Evolutionary conservation across 2,888 invertebrate genomes (phyloP), one percentile per base, ranked within the genome.

Genomic region (Emesis furor): DNA sequence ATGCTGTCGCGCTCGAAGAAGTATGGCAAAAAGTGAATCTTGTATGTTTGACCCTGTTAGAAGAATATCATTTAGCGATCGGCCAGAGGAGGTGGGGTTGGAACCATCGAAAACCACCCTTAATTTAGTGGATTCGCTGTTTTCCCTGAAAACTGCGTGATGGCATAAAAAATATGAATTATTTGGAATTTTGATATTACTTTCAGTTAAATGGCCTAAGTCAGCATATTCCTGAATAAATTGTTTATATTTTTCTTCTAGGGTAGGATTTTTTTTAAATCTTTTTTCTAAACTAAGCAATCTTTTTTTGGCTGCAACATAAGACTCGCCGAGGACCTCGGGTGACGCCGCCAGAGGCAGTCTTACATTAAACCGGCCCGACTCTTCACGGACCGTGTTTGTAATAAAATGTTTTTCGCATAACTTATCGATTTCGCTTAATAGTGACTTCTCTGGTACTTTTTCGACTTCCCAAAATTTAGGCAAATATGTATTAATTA

Each of bases 91-190:
- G 2, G 91, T 76, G 37, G 81, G 84, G 3, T 87, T 86, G 0
- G 92, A 92, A 0, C 90, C 92, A 55, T 93, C 91, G 82, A 92
- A 92, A 0, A 93, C 92, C 0, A 93, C 92, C 6, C 92, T 73
- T 0, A 92, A 32, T 42, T 91, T 91, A 0, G 92, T 92, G 0
- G 92, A 92, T 8, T 90, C 83, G 74, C 91, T 92, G 5, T 82
- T 76, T 10, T 89, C 76, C 24, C 91, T 91, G 0, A 92, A 73
- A 0, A 94, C 92, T 0, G 91, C 89, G 76, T 93, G 93, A 86
- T 94, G 94, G 46, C 91, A 92, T 30, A 94, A 78, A 86, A 89
- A 93, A 82, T 91, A 92, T 0, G 46, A 76, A 10, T 78, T 78
- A 55, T n/a, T 37, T 17, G 67, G 77, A 73, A 24, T 78, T 17